Evolutionary conservation across 2,113 vertebrate species (phyloP), one percentile per base, ranked within the genome.

Genomic region (Upupa epops): DNA sequence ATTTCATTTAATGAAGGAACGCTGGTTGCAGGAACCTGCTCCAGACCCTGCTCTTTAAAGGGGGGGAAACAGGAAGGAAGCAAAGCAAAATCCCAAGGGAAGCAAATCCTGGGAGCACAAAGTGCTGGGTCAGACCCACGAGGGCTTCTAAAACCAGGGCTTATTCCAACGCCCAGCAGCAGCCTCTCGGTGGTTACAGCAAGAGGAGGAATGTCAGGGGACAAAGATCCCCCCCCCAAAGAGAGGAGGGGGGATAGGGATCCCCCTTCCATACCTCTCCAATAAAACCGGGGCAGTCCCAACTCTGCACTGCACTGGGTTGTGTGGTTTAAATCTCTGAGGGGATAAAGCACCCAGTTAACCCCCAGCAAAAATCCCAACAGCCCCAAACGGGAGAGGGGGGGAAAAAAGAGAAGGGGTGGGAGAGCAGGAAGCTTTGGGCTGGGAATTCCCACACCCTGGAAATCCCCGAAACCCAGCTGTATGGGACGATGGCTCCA

Each of bases 261-360:
- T 42, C 11, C 15, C 40, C 40, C 40, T 42, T 42, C 40, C 40
- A 42, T 42, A 15, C 40, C 40, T 42, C 40, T 42, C 40, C 11
- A 42, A 42, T 15, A 42, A n/a, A n/a, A n/a, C n/a, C 40, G 11
- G 11, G 15, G 15, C 40, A 42, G 40, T 42, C 0, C 21, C 32
- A 17, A 6, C 66, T 61, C 25, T 42, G 40, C 40, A 12, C 40
- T 42, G 40, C 11, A 42, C 11, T 42, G 40, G 40, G 40, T 42
- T 42, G 40, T 42, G 40, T 42, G 40, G 11, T 42, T n/a, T n/a
- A n/a, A 42, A 12, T 42, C 15, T 42, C 40, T 42, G 40, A 42
- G 40, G 1, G 46, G 13, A 49, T 1, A n/a, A 15, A 0, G 9
- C 0, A 11, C 20, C 45, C 18, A 9, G 29, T 19, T 8, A 37